Percentiles rank a stretch among this genome's conserved stretches.
Evolutionary conservation across 2,888 invertebrate species (phyloP).

Genomic region (Lysandra bellargus): DNA sequence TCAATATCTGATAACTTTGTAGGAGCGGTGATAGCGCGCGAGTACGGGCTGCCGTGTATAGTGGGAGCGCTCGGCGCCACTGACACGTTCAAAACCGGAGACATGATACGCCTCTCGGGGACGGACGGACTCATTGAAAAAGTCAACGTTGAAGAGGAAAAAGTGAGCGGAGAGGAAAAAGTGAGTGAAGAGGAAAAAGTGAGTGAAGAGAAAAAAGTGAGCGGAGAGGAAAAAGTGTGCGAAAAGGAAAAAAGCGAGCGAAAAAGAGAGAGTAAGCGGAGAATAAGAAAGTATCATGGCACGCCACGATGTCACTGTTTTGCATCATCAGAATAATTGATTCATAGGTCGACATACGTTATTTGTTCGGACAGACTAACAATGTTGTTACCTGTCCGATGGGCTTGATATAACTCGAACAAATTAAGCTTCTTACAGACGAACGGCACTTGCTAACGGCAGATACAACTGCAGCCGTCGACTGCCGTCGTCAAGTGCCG

Average conservation of each 20-base stretch:
- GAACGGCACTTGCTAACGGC: no score
- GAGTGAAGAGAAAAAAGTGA: not conserved
- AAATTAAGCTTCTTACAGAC: no score
- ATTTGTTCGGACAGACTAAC: no score
- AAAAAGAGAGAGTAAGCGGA: not conserved
- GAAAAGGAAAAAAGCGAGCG: not conserved
- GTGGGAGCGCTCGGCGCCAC: constrained; percentile 87
- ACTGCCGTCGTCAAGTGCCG: no score
- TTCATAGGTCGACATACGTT: not conserved
- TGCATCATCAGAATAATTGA: not conserved
- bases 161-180: constrained; percentile 27
- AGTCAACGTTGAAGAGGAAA: constrained; percentile 47
- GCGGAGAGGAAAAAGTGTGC: no score
- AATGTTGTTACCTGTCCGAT: no score
- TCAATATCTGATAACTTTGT: constrained; percentile 23
- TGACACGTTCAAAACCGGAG: constrained; percentile 84
- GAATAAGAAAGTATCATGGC: not conserved
- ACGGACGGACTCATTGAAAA: constrained; percentile 66
- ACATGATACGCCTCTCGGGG: constrained; percentile 77
- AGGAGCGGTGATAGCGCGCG: constrained; percentile 91
- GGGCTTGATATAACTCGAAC: no score
- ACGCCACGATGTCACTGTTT: not conserved
- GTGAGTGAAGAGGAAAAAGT: not conserved
- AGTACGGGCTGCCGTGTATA: constrained; percentile 90
- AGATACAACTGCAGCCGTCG: no score